Evolutionary conservation across 2,113 vertebrate genomes (phyloP).

Genomic region (Ptyas mucosa): DNA sequence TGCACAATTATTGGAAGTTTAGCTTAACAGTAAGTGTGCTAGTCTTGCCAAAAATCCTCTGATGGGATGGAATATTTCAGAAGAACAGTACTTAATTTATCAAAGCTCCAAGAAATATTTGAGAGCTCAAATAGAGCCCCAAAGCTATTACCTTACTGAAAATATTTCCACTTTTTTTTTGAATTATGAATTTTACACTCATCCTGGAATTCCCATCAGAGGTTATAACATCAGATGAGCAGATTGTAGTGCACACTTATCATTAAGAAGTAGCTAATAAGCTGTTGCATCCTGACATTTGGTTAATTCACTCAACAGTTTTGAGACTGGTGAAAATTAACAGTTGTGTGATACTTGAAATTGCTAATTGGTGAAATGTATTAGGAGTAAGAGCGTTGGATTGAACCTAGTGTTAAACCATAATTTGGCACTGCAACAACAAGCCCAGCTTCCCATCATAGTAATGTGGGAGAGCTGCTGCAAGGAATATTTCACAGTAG

Average conservation of each 20-base stretch:
- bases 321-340: slow-evolving; percentile 48
- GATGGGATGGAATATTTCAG: background rate
- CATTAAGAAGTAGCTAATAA: slow-evolving; percentile 36
- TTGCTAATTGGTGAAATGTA: slow-evolving; percentile 34
- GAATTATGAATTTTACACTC: background rate
- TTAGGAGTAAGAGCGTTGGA: slow-evolving; percentile 26
- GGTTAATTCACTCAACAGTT: slow-evolving; percentile 39
- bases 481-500: background rate
- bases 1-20: background rate
- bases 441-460: background rate
- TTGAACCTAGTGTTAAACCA: slow-evolving; percentile 11
- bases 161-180: background rate
- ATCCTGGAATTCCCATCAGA: slow-evolving; percentile 22
- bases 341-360: slow-evolving; percentile 36
- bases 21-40: background rate
- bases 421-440: background rate
- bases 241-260: slow-evolving; percentile 11
- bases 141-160: background rate
- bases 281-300: slow-evolving; percentile 17
- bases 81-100: background rate
- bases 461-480: background rate
- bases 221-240: background rate
- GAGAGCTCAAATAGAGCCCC: background rate
- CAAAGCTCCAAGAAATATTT: background rate
- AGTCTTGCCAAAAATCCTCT: background rate